phyloP scores from a whole-genome alignment of 2,797 vertebrate species.

The Myotis planiceps region DNA sequence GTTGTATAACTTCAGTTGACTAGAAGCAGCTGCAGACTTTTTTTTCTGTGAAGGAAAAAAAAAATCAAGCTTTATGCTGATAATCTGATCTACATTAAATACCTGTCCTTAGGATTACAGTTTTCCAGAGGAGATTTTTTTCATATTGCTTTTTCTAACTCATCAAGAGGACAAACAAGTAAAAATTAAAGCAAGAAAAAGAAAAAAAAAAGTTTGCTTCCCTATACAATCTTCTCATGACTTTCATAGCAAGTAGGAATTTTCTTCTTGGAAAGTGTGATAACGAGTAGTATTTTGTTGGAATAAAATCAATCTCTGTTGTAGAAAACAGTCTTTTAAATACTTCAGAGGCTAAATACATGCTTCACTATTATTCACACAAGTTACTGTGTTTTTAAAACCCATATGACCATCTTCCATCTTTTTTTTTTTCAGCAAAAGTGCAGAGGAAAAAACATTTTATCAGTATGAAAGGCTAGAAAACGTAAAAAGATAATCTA shows the following conservation, averaged over 20 bases:
- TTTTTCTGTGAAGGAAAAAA: conserved; percentile 15
- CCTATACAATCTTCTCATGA: not conserved
- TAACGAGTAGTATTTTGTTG: not conserved
- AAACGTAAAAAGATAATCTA: not conserved
- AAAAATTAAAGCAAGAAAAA: not conserved
- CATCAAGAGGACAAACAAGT: not conserved
- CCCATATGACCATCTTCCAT: not conserved
- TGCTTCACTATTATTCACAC: conserved; percentile 1
- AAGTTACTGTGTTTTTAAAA: conserved; percentile 26
- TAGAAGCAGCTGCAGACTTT: conserved; percentile 71
- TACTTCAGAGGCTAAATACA: too few species aligned
- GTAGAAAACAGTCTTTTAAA: not conserved
- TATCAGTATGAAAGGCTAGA: conserved; percentile 2
- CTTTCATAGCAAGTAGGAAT: not conserved
- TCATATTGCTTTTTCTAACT: conserved; percentile 26
- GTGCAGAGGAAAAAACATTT: not conserved
- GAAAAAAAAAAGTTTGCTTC: not conserved
- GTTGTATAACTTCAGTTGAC: conserved; percentile 72
- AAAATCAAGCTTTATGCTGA: conserved; percentile 51
- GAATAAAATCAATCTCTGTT: not conserved
- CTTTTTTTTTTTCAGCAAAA: not conserved
- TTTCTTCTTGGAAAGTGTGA: conserved; percentile 29
- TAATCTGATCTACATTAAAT: conserved; percentile 72
- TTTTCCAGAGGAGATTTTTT: conserved; percentile 47
- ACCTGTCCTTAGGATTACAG: conserved; percentile 41